phyloP scores from a whole-genome alignment of 2,888 invertebrate genomes.

The Pogonocherus hispidulus region DNA sequence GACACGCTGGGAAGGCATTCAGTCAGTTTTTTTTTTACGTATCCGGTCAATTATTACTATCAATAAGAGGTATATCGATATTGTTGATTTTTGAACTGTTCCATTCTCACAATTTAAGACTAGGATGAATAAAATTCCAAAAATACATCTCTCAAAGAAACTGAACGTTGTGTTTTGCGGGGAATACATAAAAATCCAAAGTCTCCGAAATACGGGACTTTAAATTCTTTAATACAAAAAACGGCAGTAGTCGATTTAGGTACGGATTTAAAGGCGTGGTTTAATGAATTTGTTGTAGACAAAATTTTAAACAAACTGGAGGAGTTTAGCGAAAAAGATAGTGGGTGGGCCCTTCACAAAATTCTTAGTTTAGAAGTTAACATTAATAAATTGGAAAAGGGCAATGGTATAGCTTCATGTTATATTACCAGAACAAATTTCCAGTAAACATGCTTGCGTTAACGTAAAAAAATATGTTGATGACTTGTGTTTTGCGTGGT shows the following conservation, averaged over 20 bases:
- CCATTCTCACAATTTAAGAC: no score
- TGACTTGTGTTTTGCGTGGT: no score
- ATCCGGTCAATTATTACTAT: no score
- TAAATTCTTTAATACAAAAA: not conserved
- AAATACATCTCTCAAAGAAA: no score
- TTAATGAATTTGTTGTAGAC: not conserved
- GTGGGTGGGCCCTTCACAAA: not conserved
- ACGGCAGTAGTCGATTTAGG: not conserved
- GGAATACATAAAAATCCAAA: no score
- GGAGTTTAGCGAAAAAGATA: not conserved
- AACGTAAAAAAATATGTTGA: no score
- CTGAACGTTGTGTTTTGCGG: not conserved
- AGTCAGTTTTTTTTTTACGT: no score
- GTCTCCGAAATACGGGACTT: not conserved
- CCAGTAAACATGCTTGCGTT: not conserved
- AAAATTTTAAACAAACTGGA: not conserved
- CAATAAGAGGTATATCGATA: no score
- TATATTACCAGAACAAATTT: not conserved
- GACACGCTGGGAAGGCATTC: no score
- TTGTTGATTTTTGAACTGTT: no score
- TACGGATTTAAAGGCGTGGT: not conserved
- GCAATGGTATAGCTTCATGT: not conserved
- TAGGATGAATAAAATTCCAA: no score
- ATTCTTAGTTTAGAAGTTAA: constrained; percentile 14
- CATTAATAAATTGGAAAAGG: not conserved